Evolutionary conservation across 2,888 invertebrate species (phyloP).

Genomic region (Dysmachus trigonus): DNA sequence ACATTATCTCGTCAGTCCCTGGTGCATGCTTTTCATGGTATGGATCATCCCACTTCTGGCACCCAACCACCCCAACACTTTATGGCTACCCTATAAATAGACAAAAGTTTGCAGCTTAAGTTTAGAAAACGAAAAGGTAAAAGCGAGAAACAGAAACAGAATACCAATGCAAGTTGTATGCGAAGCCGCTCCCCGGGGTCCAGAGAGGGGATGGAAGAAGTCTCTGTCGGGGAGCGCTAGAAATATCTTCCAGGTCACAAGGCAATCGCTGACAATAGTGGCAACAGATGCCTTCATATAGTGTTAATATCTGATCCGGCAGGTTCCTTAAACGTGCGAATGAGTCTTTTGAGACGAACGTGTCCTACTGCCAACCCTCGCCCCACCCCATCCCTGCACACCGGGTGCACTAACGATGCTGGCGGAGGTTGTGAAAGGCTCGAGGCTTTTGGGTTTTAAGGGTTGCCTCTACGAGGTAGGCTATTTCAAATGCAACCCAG

Average conservation of each 20-base stretch:
- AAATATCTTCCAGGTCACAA: slow-evolving; percentile 28
- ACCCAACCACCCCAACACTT: not conserved
- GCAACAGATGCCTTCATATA: slow-evolving; percentile 33
- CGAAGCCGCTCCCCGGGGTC: not conserved
- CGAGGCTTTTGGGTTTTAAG: not conserved
- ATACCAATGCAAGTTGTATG: not conserved
- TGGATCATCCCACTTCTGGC: not conserved
- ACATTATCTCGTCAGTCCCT: slow-evolving; percentile 12
- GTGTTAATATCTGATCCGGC: slow-evolving; percentile 18
- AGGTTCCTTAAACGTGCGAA: slow-evolving; percentile 31
- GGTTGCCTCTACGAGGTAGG: not conserved
- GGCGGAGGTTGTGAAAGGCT: not conserved
- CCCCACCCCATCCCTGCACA: not conserved
- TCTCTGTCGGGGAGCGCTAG: not conserved
- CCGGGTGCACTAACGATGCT: not conserved
- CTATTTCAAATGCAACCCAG: not conserved
- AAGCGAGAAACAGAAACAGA: not conserved
- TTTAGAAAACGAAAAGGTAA: not conserved
- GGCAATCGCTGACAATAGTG: slow-evolving; percentile 30
- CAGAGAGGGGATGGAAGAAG: not conserved
- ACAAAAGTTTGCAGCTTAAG: slow-evolving; percentile 7
- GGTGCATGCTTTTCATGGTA: not conserved
- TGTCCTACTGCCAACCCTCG: not conserved
- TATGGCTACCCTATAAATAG: slow-evolving; percentile 1
- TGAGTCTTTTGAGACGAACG: slow-evolving; percentile 10